Evolutionary conservation across 2,113 vertebrate genomes (phyloP).

Genomic region (Herpetotheres cachinnans): DNA sequence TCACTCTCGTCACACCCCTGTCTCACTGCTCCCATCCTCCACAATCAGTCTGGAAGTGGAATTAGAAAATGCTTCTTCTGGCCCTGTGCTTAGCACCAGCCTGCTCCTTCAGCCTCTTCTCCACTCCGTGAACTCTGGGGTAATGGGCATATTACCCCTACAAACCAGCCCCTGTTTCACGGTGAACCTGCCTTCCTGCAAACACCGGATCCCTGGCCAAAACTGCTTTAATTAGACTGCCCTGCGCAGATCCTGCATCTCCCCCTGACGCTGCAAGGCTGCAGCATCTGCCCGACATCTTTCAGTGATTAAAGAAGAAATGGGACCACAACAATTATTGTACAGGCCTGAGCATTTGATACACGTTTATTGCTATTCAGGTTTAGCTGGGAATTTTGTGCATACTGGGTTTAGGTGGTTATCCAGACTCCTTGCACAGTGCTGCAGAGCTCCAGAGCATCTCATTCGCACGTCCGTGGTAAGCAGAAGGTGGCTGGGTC

Average conservation of each 20-base stretch:
- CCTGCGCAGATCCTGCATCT: background rate
- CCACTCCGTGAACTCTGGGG: background rate
- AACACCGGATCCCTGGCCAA: background rate
- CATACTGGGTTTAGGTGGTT: background rate
- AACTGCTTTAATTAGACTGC: background rate
- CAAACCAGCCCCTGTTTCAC: background rate
- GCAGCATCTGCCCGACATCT: background rate
- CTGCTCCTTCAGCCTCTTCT: background rate
- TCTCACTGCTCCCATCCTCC: background rate
- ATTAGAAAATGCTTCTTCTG: background rate
- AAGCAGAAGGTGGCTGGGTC: background rate
- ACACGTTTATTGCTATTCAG: background rate
- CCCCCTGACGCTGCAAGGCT: rapidly evolving
- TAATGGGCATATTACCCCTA: rapidly evolving
- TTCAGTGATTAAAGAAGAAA: background rate
- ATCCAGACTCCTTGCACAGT: background rate
- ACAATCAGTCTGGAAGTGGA: background rate
- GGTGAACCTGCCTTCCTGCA: background rate
- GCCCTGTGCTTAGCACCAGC: background rate
- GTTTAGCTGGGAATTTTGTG: background rate
- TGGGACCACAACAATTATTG: background rate
- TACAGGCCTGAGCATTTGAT: background rate
- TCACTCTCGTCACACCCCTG: background rate
- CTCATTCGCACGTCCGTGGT: background rate
- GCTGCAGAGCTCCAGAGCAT: background rate